A percentile compares a stretch with the other conserved stretches of the same genome.
phyloP scores from a whole-genome alignment of 2,888 invertebrate genomes.

The Agapetus fuscipes region DNA sequence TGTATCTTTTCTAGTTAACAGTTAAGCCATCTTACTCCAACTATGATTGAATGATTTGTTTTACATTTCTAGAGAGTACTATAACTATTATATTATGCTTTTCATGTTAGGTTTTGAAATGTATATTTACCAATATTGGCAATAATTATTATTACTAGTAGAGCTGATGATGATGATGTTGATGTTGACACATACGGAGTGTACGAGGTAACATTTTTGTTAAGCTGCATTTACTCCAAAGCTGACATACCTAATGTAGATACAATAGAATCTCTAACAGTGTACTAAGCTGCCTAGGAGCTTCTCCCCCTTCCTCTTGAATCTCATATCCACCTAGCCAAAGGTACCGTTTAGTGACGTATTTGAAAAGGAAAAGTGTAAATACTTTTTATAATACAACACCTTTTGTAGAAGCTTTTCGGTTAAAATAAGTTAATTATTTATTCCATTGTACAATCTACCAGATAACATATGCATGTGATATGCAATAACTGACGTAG shows the following conservation, averaged over 20 bases:
- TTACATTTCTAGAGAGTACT: no score
- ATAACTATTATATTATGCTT: no score
- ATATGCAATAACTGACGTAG: conserved; percentile 18
- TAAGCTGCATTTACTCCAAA: conserved; percentile 9
- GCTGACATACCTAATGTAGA: conserved; percentile 10
- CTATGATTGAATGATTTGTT: no score
- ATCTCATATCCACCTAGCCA: conserved; percentile 20
- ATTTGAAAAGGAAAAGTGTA: conserved; percentile 15
- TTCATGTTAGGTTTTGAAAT: conserved; percentile 16
- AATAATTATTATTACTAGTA: conserved; percentile 8
- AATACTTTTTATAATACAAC: conserved; percentile 11
- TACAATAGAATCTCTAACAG: not conserved
- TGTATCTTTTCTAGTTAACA: no score
- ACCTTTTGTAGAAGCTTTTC: conserved; percentile 11
- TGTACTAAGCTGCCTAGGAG: conserved; percentile 5
- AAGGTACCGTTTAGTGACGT: conserved; percentile 18
- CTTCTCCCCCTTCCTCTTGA: conserved; percentile 8
- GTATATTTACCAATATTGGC: conserved; percentile 7
- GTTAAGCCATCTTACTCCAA: no score
- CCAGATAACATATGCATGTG: conserved; percentile 13
- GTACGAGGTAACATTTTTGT: no score
- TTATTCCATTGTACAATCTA: conserved; percentile 3
- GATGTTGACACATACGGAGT: not conserved
- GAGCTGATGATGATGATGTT: not conserved
- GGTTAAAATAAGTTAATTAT: conserved; percentile 12